phyloP scores from a whole-genome alignment of 1,140 invertebrate species.

The Maconellicoccus hirsutus region DNA sequence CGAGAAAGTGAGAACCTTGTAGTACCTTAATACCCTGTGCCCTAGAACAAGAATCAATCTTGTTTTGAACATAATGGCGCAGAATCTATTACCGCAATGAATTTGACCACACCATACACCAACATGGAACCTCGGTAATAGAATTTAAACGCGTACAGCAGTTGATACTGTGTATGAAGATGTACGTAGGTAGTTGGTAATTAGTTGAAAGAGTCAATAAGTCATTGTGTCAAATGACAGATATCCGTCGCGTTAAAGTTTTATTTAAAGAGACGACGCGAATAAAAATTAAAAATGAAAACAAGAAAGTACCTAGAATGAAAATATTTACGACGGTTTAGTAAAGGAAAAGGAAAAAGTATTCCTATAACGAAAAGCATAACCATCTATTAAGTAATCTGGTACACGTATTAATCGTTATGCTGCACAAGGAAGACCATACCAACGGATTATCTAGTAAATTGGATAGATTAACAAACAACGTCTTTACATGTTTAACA shows the following conservation, averaged over 20 bases:
- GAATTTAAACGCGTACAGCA: no score
- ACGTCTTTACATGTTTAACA: background rate
- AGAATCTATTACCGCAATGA: no score
- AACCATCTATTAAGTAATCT: background rate
- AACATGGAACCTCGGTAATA: no score
- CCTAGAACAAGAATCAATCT: no score
- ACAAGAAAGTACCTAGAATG: background rate
- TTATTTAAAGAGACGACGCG: background rate
- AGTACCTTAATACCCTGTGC: no score
- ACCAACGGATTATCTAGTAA: background rate
- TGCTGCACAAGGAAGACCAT: background rate
- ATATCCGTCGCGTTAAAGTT: background rate
- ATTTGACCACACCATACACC: no score
- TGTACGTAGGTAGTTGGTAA: background rate
- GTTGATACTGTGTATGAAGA: no score
- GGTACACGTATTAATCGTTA: slow-evolving; percentile 1
- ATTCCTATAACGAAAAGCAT: background rate
- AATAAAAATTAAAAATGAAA: background rate
- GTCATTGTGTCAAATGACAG: background rate
- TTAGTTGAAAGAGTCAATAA: background rate
- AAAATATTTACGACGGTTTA: background rate
- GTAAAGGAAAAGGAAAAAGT: background rate
- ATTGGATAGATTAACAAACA: slow-evolving; percentile 9
- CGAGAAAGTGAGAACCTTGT: no score
- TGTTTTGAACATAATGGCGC: no score